Evolutionary conservation across 2,113 vertebrate genomes (phyloP).

Genomic region (Cynoglossus semilaevis): DNA sequence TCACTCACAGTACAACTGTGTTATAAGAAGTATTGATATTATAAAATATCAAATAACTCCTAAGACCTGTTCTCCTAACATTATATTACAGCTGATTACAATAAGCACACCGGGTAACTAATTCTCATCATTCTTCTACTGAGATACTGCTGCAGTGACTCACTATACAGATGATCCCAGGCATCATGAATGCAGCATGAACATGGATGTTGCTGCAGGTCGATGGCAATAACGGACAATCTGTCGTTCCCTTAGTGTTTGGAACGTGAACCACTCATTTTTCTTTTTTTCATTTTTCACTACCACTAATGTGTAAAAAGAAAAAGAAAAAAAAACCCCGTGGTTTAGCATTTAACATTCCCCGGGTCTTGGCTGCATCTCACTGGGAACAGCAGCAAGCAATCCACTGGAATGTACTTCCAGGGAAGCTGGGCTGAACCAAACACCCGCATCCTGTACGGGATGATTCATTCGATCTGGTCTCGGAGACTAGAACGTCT

Average conservation of each 20-base stretch:
- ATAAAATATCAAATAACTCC: not conserved
- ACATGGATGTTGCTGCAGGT: slow-evolving; percentile 17
- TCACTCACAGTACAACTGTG: not conserved
- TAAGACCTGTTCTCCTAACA: not conserved
- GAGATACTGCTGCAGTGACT: not conserved
- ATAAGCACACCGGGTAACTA: no score
- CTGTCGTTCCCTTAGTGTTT: no score
- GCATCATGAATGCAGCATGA: slow-evolving; percentile 41
- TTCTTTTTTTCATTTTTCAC: no score
- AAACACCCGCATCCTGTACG: slow-evolving; percentile 30
- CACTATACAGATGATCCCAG: slow-evolving; percentile 57
- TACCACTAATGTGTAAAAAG: no score
- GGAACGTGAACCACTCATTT: no score
- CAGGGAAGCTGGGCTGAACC: slow-evolving; percentile 3
- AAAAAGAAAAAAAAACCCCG: no score
- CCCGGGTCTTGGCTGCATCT: slow-evolving; percentile 25
- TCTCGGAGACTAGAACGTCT: not conserved
- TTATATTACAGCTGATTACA: no score
- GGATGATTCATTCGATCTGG: slow-evolving; percentile 17
- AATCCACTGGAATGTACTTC: slow-evolving; percentile 37
- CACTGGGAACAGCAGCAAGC: slow-evolving; percentile 23
- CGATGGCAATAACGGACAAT: not conserved
- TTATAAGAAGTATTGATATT: not conserved
- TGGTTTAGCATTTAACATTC: slow-evolving; percentile 23
- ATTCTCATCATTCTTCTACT: no score